Percentiles rank a stretch among this genome's conserved stretches.
Conservation (phyloP, 2,113 vertebrate species). For the Ailurus styani region DNA sequence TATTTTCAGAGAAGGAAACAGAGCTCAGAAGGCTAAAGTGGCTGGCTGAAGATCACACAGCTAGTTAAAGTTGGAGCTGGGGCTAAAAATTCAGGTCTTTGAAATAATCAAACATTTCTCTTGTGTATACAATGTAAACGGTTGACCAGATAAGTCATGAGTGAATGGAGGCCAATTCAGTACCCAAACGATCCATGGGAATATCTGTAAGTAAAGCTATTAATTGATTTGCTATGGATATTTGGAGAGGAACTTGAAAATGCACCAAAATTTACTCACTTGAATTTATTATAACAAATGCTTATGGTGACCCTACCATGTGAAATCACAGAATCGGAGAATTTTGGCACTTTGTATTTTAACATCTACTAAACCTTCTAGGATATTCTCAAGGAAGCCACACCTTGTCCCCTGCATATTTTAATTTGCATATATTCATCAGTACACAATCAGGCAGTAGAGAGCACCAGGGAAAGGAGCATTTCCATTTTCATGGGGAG, state of each 20-base stretch:
- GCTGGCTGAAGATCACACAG: neutral
- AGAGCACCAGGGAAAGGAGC: neutral
- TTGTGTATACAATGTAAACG: neutral
- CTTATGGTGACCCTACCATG: neutral
- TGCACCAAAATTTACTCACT: neutral
- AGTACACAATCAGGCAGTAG: neutral
- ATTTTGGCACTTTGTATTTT: neutral
- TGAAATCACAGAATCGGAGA: neutral
- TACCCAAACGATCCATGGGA: neutral
- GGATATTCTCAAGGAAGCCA: neutral
- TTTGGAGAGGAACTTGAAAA: neutral
- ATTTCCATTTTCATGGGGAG: neutral
- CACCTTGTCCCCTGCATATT: neutral
- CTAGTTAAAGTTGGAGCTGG: neutral
- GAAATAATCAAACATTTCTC: neutral
- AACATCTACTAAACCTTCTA: neutral
- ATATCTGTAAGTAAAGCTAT: neutral
- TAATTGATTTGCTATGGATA: neutral
- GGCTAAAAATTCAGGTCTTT: neutral
- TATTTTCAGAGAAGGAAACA: conserved; percentile 10
- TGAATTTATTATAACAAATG: neutral
- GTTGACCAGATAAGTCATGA: neutral
- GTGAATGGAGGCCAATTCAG: neutral
- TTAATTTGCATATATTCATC: neutral
- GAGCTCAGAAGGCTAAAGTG: neutral